Percentiles rank a stretch among this genome's conserved stretches.
Conservation (phyloP, 2,797 vertebrate species). For the Bradypodion ventrale region DNA sequence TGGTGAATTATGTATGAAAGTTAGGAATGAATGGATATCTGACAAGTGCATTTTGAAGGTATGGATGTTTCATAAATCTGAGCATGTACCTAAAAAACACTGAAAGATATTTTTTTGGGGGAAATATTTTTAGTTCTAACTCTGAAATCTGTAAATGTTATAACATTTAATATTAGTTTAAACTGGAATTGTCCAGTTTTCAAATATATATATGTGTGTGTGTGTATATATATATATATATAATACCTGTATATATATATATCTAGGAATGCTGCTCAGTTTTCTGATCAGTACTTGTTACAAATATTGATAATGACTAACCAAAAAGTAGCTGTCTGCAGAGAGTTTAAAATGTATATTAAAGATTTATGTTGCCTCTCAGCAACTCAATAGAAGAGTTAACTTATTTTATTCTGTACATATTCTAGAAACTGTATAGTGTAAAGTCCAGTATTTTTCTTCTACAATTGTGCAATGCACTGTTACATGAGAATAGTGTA, state of each 20-base stretch:
- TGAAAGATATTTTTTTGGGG: constrained; percentile 98
- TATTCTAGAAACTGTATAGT: constrained; percentile 98
- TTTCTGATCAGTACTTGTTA: constrained; percentile 90
- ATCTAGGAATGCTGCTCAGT: constrained; percentile 89
- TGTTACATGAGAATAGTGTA: constrained; percentile 87
- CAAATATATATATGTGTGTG: constrained; percentile 91
- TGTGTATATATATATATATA: no score
- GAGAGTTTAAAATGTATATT: constrained; percentile 90
- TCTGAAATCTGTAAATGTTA: constrained; percentile 98
- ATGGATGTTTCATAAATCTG: constrained; percentile 81
- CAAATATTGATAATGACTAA: constrained; percentile 91
- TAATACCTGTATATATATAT: constrained; percentile 95
- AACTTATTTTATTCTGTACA: constrained; percentile 99
- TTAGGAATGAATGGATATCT: constrained; percentile 70
- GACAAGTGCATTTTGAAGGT: constrained; percentile 75
- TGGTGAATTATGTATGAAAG: constrained; percentile 68
- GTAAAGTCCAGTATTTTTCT: constrained; percentile 94
- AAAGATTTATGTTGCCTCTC: constrained; percentile 86
- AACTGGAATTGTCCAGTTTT: constrained; percentile 87
- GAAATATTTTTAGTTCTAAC: constrained; percentile 99
- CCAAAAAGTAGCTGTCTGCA: constrained; percentile 99
- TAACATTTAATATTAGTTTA: constrained; percentile 95
- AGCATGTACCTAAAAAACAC: constrained; percentile 93
- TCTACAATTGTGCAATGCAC: constrained; percentile 97
- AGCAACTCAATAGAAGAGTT: constrained; percentile 90